Percentiles rank a stretch among this genome's conserved stretches.
Evolutionary conservation across 2,797 vertebrate genomes (phyloP).

Genomic region (Parauchenoglanis ngamensis): DNA sequence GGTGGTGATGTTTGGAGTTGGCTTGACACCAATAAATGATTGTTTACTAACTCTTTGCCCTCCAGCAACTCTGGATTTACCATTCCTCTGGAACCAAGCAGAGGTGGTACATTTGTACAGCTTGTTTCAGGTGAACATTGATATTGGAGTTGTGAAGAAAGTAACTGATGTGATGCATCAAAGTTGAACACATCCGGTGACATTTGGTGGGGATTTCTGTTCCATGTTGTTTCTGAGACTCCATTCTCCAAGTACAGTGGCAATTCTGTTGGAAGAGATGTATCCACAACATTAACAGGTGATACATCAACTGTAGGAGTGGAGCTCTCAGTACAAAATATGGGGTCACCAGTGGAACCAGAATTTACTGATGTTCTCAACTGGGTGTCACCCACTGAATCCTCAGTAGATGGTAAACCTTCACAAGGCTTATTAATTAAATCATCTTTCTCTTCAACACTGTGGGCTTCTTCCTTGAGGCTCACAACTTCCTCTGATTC

Average conservation of each 20-base stretch:
- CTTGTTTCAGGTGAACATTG: slow-evolving; percentile 23
- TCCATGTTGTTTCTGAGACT: slow-evolving; percentile 14
- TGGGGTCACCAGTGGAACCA: background rate
- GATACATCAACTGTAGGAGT: background rate
- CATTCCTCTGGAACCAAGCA: background rate
- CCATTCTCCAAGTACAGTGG: slow-evolving; percentile 1
- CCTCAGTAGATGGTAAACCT: slow-evolving; percentile 12
- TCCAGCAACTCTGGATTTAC: slow-evolving; percentile 12
- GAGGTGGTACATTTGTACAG: slow-evolving; percentile 20
- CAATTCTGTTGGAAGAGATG: slow-evolving; percentile 19
- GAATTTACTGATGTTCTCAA: slow-evolving; percentile 9
- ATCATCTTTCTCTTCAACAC: slow-evolving; percentile 16
- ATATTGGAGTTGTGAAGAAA: slow-evolving; percentile 5
- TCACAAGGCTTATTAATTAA: slow-evolving; percentile 22
- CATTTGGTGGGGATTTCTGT: background rate
- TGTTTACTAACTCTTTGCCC: slow-evolving; percentile 19
- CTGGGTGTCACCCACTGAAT: slow-evolving; percentile 23
- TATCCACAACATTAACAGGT: slow-evolving; percentile 8
- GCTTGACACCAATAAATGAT: background rate
- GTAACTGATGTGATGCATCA: slow-evolving; percentile 21
- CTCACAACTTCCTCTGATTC: slow-evolving; percentile 16
- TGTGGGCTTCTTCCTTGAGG: slow-evolving; percentile 3
- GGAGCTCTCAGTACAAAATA: slow-evolving; percentile 8
- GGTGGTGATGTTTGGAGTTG: background rate
- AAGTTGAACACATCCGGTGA: slow-evolving; percentile 10